Evolutionary conservation across 2,888 invertebrate species (phyloP).

Genomic region (Brassicogethes aeneus): DNA sequence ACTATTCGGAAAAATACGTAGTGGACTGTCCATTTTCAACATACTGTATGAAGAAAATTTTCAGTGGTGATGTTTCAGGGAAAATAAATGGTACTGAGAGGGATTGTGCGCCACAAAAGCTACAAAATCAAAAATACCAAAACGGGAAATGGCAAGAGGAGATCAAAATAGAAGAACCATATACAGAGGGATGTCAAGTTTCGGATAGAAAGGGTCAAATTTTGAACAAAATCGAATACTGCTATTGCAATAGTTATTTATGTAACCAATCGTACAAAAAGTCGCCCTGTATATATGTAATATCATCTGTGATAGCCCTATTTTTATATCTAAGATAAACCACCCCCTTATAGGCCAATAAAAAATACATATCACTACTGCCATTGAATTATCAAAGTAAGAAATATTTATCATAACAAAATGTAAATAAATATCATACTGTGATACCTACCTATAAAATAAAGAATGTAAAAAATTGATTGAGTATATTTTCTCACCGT

Average conservation of each 20-base stretch:
- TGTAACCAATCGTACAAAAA: slow-evolving; percentile 55
- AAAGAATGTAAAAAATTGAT: too few relatives aligned
- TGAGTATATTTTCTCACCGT: too few relatives aligned
- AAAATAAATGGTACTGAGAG: slow-evolving; percentile 51
- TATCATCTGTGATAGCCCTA: too few relatives aligned
- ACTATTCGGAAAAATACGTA: slow-evolving; percentile 58
- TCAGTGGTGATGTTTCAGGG: slow-evolving; percentile 46
- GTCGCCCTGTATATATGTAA: too few relatives aligned
- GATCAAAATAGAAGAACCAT: slow-evolving; percentile 59
- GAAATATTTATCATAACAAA: too few relatives aligned
- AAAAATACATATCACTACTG: too few relatives aligned
- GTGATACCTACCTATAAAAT: too few relatives aligned
- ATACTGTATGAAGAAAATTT: slow-evolving; percentile 71
- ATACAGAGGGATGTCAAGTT: slow-evolving; percentile 58
- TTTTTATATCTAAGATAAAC: too few relatives aligned
- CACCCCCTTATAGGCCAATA: too few relatives aligned
- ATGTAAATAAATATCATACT: too few relatives aligned
- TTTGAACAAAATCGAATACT: slow-evolving; percentile 55
- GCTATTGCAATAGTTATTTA: slow-evolving; percentile 65
- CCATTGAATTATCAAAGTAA: too few relatives aligned
- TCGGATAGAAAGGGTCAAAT: slow-evolving; percentile 56
- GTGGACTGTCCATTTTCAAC: slow-evolving; percentile 74
- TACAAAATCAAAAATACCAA: slow-evolving; percentile 52
- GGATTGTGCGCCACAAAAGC: slow-evolving; percentile 68
- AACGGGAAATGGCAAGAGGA: slow-evolving; percentile 56